Conservation (phyloP, 2,797 vertebrate genomes). For the Coracias cyanogaster region DNA sequence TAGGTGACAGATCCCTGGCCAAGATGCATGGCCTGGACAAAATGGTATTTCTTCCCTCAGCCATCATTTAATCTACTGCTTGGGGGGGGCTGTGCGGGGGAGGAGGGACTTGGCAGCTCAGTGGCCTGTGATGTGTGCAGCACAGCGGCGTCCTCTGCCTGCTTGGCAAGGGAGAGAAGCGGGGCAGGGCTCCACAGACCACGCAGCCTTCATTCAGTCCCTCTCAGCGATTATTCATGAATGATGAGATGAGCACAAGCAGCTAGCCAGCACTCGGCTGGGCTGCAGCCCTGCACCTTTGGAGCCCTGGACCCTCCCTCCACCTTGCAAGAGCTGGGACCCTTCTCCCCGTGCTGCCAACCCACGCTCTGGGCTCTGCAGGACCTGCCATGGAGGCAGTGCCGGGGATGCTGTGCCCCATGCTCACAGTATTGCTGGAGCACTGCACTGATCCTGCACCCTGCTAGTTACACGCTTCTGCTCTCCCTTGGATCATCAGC, state of each 20-base stretch:
- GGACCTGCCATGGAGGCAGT: neutral
- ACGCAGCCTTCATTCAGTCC: neutral
- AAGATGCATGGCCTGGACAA: neutral
- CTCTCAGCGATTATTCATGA: neutral
- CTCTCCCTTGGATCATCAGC: neutral
- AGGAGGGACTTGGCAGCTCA: fast-evolving
- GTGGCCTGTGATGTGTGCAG: neutral
- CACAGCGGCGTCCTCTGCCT: neutral
- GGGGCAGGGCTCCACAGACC: neutral
- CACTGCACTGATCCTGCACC: too few relatives aligned
- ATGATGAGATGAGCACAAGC: fast-evolving
- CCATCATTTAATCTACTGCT: neutral
- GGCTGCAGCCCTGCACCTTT: neutral
- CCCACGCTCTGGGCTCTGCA: neutral
- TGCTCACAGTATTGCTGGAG: neutral
- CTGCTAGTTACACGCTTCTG: neutral
- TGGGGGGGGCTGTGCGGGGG: neutral
- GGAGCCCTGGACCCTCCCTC: neutral
- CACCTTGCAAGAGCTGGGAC: neutral
- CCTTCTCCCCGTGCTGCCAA: neutral
- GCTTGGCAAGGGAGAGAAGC: neutral
- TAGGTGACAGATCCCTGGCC: neutral
- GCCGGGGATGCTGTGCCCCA: neutral
- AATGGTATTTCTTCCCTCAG: neutral
- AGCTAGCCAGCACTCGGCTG: neutral